phyloP scores from a whole-genome alignment of 2,113 vertebrate genomes.

The Malurus elegans region DNA sequence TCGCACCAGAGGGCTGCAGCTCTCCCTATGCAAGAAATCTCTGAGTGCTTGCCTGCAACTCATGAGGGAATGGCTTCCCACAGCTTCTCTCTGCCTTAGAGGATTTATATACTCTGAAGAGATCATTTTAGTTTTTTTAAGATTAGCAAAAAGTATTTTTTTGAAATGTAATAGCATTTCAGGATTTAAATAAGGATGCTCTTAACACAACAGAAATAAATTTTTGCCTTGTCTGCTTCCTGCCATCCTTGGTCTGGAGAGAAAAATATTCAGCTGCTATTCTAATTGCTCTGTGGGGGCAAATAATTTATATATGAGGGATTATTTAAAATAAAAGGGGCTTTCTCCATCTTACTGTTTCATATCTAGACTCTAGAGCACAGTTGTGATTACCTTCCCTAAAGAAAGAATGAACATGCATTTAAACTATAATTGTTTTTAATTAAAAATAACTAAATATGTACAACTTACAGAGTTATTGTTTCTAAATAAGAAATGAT shows the following conservation, averaged over 20 bases:
- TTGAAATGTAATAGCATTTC: background rate
- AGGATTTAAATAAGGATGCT: slow-evolving; percentile 7
- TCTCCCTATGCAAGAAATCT: background rate
- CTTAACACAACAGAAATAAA: slow-evolving; percentile 9
- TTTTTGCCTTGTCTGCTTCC: background rate
- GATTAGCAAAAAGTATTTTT: background rate
- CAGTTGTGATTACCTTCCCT: background rate
- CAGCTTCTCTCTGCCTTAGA: slow-evolving; percentile 1
- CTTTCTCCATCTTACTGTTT: background rate
- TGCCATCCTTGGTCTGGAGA: background rate
- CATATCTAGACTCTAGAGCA: background rate
- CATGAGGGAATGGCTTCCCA: slow-evolving; percentile 1
- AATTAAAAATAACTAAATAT: slow-evolving; percentile 28
- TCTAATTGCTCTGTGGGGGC: background rate
- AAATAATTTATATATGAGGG: slow-evolving; percentile 34
- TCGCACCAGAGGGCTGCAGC: slow-evolving; percentile 13
- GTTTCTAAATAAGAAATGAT: background rate
- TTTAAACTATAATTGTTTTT: slow-evolving; percentile 24
- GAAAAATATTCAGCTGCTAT: background rate
- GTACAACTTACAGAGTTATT: background rate
- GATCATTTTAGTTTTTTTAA: background rate
- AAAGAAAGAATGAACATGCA: background rate
- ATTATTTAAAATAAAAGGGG: slow-evolving; percentile 19
- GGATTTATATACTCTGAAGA: slow-evolving; percentile 5
- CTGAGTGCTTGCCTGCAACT: background rate